Conservation (phyloP, 2,888 invertebrate species). For the Lepetodrilus schrolli region DNA sequence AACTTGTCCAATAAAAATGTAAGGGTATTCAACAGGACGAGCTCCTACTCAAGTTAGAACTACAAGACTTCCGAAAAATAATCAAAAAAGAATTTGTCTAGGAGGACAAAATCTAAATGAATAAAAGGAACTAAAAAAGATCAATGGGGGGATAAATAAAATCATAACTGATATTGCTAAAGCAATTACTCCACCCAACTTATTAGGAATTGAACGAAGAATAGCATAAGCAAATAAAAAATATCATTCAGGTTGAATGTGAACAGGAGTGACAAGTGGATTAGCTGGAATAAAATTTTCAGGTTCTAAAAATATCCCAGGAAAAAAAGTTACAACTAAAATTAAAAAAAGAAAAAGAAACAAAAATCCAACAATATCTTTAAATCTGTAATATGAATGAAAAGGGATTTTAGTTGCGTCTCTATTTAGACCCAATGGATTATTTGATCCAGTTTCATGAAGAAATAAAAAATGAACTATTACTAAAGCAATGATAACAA, state of each 20-base stretch:
- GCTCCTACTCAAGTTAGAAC: conserved; percentile 85
- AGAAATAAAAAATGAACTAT: conserved; percentile 82
- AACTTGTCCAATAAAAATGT: conserved; percentile 58
- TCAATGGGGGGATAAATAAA: conserved; percentile 79
- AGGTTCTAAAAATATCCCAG: conserved; percentile 81
- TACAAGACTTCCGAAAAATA: conserved; percentile 78
- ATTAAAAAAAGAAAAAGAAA: conserved; percentile 76
- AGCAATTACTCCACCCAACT: conserved; percentile 84
- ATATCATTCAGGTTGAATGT: conserved; percentile 90
- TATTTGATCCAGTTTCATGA: conserved; percentile 83
- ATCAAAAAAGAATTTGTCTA: conserved; percentile 77
- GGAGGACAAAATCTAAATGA: conserved; percentile 77
- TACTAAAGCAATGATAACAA: conserved; percentile 80
- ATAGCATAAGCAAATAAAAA: conserved; percentile 89
- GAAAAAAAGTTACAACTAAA: conserved; percentile 78
- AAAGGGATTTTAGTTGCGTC: conserved; percentile 83
- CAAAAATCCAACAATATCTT: conserved; percentile 78
- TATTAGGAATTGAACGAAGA: conserved; percentile 86
- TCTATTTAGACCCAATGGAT: conserved; percentile 81
- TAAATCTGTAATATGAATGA: conserved; percentile 81
- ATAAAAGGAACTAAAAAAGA: conserved; percentile 78
- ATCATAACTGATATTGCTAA: conserved; percentile 82
- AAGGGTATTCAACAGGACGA: conserved; percentile 82
- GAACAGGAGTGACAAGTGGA: conserved; percentile 82
- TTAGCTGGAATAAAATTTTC: conserved; percentile 86